Percentiles rank a stretch among this genome's conserved stretches.
These are phyloP conservation scores for Drosophila micromelanica DNA, from an alignment of 1,140 invertebrate genomes.

Conservation along the genomic window DNA sequence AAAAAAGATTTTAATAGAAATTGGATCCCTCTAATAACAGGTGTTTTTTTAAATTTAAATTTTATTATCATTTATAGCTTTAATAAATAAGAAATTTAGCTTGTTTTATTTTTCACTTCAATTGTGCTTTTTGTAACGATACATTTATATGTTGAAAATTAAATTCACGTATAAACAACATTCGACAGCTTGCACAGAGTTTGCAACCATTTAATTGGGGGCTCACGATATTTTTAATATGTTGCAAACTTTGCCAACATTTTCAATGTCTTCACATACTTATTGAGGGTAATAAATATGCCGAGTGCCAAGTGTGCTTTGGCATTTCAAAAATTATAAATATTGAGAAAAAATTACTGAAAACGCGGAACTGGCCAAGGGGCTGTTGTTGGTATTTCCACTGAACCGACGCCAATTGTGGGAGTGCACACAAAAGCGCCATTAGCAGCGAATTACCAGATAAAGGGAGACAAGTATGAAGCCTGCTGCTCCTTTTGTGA, in stretches of 20 bases:
- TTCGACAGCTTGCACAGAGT: no score
- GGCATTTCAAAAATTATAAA: constrained; percentile 78
- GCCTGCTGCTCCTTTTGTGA: constrained; percentile 30
- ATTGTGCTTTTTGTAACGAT: no score
- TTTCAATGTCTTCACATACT: constrained; percentile 2
- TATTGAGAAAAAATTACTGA: constrained; percentile 73
- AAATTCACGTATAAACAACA: no score
- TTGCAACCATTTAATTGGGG: no score
- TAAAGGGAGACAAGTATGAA: constrained; percentile 46
- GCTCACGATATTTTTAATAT: background rate
- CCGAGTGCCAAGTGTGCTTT: constrained; percentile 45
- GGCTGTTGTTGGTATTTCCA: constrained; percentile 50
- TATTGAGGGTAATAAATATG: constrained; percentile 46
- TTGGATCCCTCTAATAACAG: no score
- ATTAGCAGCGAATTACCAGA: constrained; percentile 78
- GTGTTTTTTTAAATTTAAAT: no score
- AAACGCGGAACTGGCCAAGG: constrained; percentile 53
- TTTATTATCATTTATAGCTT: no score
- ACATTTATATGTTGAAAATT: no score
- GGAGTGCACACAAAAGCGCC: constrained; percentile 77
- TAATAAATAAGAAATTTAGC: no score
- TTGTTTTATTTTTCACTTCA: no score
- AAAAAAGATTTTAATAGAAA: no score
- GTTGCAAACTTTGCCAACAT: constrained; percentile 6
- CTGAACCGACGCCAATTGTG: constrained; percentile 51